Percentiles rank a stretch among this genome's conserved stretches.
Evolutionary conservation across 2,113 vertebrate genomes (phyloP).

Genomic region (Salminus brasiliensis): DNA sequence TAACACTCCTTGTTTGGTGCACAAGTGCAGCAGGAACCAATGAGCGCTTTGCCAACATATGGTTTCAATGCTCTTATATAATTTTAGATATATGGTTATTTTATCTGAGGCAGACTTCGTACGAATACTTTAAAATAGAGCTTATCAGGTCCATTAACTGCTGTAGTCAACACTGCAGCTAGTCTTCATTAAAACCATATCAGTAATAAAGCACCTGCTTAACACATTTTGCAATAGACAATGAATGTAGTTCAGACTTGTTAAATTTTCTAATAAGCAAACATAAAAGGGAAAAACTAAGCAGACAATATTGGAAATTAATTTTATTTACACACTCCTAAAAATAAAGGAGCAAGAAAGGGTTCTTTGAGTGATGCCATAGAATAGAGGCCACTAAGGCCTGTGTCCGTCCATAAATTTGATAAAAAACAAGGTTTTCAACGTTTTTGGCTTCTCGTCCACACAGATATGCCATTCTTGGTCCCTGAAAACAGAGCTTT

Average conservation of each 20-base stretch:
- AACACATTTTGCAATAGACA: no score
- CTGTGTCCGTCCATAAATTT: no score
- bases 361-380: no score
- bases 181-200: background rate
- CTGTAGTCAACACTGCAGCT: background rate
- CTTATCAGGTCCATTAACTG: background rate
- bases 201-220: no score
- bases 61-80: background rate
- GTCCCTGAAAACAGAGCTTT: no score
- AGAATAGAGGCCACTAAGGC: no score
- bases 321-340: background rate
- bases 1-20: background rate
- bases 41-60: background rate
- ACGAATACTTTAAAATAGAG: background rate
- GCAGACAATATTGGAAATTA: background rate
- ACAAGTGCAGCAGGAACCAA: background rate
- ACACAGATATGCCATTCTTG: no score
- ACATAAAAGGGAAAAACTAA: background rate
- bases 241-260: background rate
- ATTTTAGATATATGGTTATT: background rate
- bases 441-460: no score
- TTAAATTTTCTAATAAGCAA: background rate
- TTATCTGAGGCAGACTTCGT: background rate
- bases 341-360: no score
- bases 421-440: no score